These are phyloP conservation scores for Epistrophella euchroma DNA, from an alignment of 2,888 invertebrate species.

Conservation along the genomic window DNA sequence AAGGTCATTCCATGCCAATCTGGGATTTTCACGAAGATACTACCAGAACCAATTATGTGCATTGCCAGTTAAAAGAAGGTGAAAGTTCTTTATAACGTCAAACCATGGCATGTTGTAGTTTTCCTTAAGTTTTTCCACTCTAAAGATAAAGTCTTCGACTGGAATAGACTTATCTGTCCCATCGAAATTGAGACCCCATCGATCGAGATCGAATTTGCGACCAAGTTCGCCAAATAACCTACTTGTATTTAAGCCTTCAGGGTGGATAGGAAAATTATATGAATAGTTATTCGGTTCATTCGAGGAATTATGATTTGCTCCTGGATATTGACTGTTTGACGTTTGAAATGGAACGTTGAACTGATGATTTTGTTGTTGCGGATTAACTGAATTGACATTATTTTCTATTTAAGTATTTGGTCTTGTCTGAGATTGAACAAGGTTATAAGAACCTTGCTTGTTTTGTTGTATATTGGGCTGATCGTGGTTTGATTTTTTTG, in stretches of 20 bases:
- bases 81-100: neutral
- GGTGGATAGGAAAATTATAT: neutral
- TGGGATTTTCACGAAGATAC: slow-evolving; percentile 7
- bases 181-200: neutral
- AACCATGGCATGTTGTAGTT: neutral
- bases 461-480: neutral
- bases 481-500: too few species aligned
- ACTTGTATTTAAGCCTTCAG: neutral
- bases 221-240: neutral
- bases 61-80: neutral
- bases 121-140: neutral
- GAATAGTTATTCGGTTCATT: neutral
- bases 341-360: neutral
- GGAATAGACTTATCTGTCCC: neutral
- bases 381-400: too few species aligned
- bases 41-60: slow-evolving; percentile 39
- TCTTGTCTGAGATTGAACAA: neutral
- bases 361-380: neutral
- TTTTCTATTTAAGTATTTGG: neutral
- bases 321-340: neutral
- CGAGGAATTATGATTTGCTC: neutral
- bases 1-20: neutral
- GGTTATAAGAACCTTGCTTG: neutral
- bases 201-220: neutral
- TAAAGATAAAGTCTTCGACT: neutral